These are phyloP conservation scores for Oplegnathus fasciatus DNA, from an alignment of 2,113 vertebrate species.

Conservation along the genomic window DNA sequence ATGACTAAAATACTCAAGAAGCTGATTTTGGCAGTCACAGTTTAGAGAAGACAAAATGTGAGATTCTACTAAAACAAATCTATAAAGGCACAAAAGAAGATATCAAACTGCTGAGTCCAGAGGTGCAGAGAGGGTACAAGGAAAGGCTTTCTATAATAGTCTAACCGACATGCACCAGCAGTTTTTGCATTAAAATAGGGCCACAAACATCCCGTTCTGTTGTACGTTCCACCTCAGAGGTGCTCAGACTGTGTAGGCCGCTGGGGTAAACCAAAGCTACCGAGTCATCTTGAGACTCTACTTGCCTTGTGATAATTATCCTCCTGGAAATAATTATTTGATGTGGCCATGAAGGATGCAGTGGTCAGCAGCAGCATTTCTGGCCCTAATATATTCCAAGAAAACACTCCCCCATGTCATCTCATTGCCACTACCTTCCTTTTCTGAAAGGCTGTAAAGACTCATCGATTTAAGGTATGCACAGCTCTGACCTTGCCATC, in stretches of 20 bases:
- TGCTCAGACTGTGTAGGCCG: not conserved
- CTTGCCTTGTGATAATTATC: conserved; percentile 3
- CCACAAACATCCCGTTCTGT: not conserved
- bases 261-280: conserved; percentile 11
- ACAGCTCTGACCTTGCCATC: conserved; percentile 17
- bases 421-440: not conserved
- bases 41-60: not conserved
- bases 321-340: not conserved
- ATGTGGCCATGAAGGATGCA: not conserved
- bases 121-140: not conserved
- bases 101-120: no score
- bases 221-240: not conserved
- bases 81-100: not conserved
- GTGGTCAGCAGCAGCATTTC: conserved; percentile 17
- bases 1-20: not conserved
- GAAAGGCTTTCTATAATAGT: not conserved
- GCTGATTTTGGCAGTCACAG: not conserved
- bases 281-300: conserved; percentile 25
- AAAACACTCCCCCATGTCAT: not conserved
- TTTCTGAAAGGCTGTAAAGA: not conserved
- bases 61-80: not conserved
- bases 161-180: not conserved
- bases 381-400: not conserved
- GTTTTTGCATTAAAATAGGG: not conserved
- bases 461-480: not conserved